Evolutionary conservation across 2,888 invertebrate genomes (phyloP), one percentile per base, ranked within the genome.

Genomic region (Cephus runcator): DNA sequence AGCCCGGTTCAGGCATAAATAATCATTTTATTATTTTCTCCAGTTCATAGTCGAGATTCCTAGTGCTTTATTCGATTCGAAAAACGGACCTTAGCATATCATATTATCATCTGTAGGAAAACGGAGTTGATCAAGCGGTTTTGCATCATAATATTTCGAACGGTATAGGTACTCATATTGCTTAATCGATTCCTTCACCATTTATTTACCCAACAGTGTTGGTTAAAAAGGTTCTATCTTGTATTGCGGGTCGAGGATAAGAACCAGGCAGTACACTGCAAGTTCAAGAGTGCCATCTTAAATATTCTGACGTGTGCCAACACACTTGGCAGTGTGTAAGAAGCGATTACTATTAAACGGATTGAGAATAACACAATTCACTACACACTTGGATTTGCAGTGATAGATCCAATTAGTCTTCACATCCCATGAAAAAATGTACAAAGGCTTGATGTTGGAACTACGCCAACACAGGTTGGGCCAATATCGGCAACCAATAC

Each of bases 11-110:
- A 36, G 12, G 1, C 12, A 1, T 36, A 80, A 34, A 33, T 77
- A 77, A 4, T 69, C 36, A 36, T 77, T 69, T 12, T 75, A 69
- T 33, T 77, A 36, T 68, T 71, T 36, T 73, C 71, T 33, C 77
- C 56, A 69, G 33, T 77, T 12, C 23, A 34, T 75, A n/a, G 34
- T 74, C 12, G 75, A 30, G 12, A 33, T 33, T 33, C 12, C 9
- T 36, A 56, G 30, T n/a, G 71, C 35, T 30, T 36, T 56, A 68
- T 35, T 75, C 33, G 9, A 31, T 33, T 69, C 69, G 33, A 69
- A 69, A 69, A 69, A n/a, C 12, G n/a, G 4, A 12, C 9, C 33
- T 23, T 23, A 69, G 23, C n/a, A n/a, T 9, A 69, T 31, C 30
- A 4, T 23, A n/a, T 69, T n/a, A 6, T 69, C 75, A 11, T 34